phyloP scores from a whole-genome alignment of 2,888 invertebrate genomes.

The Polymixis lichenea region DNA sequence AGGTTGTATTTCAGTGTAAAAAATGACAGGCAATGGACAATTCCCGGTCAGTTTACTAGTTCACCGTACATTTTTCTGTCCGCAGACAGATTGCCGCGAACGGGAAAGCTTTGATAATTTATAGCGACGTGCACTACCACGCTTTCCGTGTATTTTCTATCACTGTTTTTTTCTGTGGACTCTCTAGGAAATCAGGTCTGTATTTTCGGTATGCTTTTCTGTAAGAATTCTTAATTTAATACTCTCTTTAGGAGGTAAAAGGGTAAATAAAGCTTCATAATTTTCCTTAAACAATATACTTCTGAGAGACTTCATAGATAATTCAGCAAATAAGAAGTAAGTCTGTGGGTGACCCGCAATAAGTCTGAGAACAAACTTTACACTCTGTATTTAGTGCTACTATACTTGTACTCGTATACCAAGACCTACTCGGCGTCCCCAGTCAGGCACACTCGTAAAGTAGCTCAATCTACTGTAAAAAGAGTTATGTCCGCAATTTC shows the following conservation, averaged over 20 bases:
- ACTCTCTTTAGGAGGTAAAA: background rate
- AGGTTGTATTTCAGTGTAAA: slow-evolving; percentile 41
- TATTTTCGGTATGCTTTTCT: background rate
- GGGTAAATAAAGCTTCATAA: slow-evolving; percentile 7
- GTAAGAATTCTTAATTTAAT: slow-evolving; percentile 1
- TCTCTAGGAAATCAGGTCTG: slow-evolving; percentile 28
- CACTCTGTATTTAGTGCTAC: slow-evolving; percentile 45
- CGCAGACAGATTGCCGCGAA: slow-evolving; percentile 59
- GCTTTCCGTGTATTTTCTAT: slow-evolving; percentile 46
- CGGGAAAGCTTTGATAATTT: slow-evolving; percentile 60
- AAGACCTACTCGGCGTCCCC: slow-evolving; percentile 28
- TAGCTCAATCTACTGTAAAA: slow-evolving; percentile 63
- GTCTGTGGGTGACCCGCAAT: slow-evolving; percentile 43
- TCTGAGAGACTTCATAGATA: slow-evolving; percentile 30
- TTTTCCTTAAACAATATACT: slow-evolving; percentile 4
- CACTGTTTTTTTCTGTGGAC: slow-evolving; percentile 20
- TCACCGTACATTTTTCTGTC: slow-evolving; percentile 49
- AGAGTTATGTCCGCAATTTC: slow-evolving; percentile 62
- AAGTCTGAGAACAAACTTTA: slow-evolving; percentile 51
- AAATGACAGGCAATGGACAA: slow-evolving; percentile 34
- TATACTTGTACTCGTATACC: slow-evolving; percentile 26
- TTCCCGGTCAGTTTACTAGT: slow-evolving; percentile 48
- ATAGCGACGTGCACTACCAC: slow-evolving; percentile 61
- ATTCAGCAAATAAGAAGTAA: slow-evolving; percentile 37
- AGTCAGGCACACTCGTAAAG: slow-evolving; percentile 48